Percentiles rank a stretch among this genome's conserved stretches.
Conservation (phyloP, 2,113 vertebrate genomes). For the Empidonax traillii region DNA sequence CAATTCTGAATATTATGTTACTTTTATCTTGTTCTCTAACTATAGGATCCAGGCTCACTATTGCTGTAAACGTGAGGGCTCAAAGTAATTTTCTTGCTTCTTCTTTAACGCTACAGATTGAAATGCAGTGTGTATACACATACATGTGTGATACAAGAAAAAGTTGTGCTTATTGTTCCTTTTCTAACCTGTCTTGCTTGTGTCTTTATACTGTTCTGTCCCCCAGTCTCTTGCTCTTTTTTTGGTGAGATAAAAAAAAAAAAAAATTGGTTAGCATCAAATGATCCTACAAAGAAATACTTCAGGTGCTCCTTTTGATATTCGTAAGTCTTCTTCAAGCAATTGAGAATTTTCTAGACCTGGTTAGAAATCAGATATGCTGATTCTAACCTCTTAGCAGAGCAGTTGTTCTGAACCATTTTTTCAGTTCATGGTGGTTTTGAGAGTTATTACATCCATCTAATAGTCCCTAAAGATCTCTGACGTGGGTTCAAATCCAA, state of each 20-base stretch:
- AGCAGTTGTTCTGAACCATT: neutral
- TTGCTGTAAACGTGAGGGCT: neutral
- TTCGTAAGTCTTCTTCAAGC: neutral
- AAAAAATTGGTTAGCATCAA: neutral
- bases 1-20: conserved; percentile 5
- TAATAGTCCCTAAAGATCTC: neutral
- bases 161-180: neutral
- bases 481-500: neutral
- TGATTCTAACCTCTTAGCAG: neutral
- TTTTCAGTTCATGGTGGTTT: neutral
- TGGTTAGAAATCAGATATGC: neutral
- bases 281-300: neutral
- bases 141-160: neutral
- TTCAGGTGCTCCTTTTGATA: neutral
- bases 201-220: neutral
- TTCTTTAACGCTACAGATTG: neutral
- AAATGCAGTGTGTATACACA: neutral
- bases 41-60: neutral
- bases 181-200: neutral
- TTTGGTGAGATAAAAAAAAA: neutral
- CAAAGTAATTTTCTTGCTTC: neutral
- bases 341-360: neutral
- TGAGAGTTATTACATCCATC: neutral
- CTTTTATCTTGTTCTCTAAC: conserved; percentile 22
- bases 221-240: neutral